Conservation (phyloP, 1,140 invertebrate genomes). For the Bilobella aurantiaca region DNA sequence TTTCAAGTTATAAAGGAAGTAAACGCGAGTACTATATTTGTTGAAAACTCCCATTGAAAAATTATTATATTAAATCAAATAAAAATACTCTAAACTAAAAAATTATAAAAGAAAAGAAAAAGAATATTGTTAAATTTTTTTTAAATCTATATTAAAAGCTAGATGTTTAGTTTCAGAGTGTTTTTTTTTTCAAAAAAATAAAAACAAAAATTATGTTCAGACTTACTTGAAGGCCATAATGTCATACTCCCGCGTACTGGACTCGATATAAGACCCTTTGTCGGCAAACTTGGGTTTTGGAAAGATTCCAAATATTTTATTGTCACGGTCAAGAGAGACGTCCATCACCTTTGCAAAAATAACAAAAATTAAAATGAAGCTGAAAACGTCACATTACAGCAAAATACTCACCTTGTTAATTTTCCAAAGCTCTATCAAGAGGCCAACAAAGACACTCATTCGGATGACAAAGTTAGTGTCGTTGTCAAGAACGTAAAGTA, state of each 20-base stretch:
- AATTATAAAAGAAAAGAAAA: neutral
- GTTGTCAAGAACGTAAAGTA: conserved; percentile 95
- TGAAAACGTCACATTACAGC: neutral
- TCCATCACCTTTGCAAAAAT: conserved; percentile 54
- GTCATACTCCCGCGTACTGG: conserved; percentile 90
- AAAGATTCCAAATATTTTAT: conserved; percentile 62
- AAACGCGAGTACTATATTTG: too few relatives aligned
- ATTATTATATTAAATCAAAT: neutral
- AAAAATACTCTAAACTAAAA: too few relatives aligned
- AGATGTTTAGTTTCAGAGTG: too few relatives aligned
- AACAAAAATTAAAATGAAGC: neutral
- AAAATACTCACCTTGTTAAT: conserved; percentile 75
- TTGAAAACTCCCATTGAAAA: too few relatives aligned
- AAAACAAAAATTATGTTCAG: too few relatives aligned
- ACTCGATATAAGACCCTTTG: conserved; percentile 94
- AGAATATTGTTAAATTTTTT: neutral
- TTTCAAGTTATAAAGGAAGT: too few relatives aligned
- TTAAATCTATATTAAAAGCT: neutral
- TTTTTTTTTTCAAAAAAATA: too few relatives aligned
- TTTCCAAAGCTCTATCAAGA: conserved; percentile 99
- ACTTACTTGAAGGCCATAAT: conserved; percentile 66
- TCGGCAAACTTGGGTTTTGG: conserved; percentile 74
- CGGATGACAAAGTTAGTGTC: conserved; percentile 94
- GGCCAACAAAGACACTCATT: conserved; percentile 81
- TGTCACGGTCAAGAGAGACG: conserved; percentile 65